Conservation (phyloP, 1,140 invertebrate species). For the Meteorus sp. region DNA sequence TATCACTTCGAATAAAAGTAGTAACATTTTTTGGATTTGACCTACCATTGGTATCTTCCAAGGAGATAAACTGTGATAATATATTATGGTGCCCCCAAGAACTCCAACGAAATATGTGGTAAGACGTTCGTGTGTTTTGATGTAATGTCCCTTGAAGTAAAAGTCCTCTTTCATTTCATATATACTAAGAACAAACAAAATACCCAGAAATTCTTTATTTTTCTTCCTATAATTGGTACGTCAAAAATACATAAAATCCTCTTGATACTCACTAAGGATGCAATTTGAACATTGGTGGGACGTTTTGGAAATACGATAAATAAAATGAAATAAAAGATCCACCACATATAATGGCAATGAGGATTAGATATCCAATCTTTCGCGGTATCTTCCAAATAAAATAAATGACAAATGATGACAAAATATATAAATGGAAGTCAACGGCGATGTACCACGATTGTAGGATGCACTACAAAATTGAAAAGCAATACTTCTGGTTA, state of each 20-base stretch:
- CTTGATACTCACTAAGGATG: conserved; percentile 37
- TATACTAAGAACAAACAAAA: conserved; percentile 37
- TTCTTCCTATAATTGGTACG: background rate
- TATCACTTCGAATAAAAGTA: too few species aligned
- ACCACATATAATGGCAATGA: conserved; percentile 27
- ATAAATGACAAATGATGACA: conserved; percentile 57
- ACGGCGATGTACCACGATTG: conserved; percentile 63
- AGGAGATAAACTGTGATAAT: conserved; percentile 40
- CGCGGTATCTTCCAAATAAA: conserved; percentile 50
- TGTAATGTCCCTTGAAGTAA: conserved; percentile 43
- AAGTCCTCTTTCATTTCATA: conserved; percentile 29
- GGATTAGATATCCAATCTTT: conserved; percentile 35
- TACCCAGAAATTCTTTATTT: background rate
- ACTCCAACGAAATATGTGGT: conserved; percentile 44
- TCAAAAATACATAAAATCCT: background rate
- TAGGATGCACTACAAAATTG: conserved; percentile 58
- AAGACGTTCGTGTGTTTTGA: conserved; percentile 43
- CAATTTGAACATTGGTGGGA: conserved; percentile 32
- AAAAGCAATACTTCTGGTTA: conserved; percentile 1
- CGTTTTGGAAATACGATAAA: conserved; percentile 31
- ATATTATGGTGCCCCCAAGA: conserved; percentile 41
- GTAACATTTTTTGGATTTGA: too few species aligned
- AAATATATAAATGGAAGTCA: conserved; percentile 60
- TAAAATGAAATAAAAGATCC: conserved; percentile 34
- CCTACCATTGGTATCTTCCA: conserved; percentile 43